phyloP scores from a whole-genome alignment of 1,140 invertebrate genomes.

The Caerostris darwini region DNA sequence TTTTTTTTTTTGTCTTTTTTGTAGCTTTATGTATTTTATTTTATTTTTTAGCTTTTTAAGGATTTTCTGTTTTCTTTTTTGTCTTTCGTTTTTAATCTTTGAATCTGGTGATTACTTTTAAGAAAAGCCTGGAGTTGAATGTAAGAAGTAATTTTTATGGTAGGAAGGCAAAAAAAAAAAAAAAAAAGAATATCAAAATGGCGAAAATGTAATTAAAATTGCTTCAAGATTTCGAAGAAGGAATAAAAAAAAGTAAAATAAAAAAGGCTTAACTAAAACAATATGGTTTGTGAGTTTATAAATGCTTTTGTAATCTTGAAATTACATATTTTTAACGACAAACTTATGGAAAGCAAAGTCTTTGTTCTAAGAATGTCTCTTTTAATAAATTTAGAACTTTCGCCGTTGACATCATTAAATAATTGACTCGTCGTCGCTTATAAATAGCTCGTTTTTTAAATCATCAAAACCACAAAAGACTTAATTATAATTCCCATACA shows the following conservation, averaged over 20 bases:
- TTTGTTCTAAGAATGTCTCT: background rate
- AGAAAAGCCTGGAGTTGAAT: slow-evolving; percentile 4
- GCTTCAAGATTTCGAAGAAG: background rate
- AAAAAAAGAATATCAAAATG: background rate
- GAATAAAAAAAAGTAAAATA: too few species aligned
- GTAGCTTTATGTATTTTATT: background rate
- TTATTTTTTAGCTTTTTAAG: background rate
- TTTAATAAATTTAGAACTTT: background rate
- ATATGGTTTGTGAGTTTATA: background rate
- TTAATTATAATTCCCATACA: background rate
- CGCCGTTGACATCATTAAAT: background rate
- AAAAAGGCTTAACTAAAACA: background rate
- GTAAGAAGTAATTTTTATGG: slow-evolving; percentile 13
- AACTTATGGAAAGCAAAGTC: background rate
- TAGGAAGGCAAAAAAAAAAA: background rate
- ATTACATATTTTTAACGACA: slow-evolving; percentile 13
- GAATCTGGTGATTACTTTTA: slow-evolving; percentile 25
- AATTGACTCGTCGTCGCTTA: background rate
- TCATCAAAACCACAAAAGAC: slow-evolving; percentile 1
- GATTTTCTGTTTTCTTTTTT: background rate
- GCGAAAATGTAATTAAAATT: slow-evolving; percentile 25
- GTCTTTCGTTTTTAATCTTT: background rate
- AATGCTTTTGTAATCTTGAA: slow-evolving; percentile 17
- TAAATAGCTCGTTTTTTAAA: background rate
- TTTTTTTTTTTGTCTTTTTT: background rate